phyloP scores from a whole-genome alignment of 2,888 invertebrate species.

The Eurytoma adleriae region DNA sequence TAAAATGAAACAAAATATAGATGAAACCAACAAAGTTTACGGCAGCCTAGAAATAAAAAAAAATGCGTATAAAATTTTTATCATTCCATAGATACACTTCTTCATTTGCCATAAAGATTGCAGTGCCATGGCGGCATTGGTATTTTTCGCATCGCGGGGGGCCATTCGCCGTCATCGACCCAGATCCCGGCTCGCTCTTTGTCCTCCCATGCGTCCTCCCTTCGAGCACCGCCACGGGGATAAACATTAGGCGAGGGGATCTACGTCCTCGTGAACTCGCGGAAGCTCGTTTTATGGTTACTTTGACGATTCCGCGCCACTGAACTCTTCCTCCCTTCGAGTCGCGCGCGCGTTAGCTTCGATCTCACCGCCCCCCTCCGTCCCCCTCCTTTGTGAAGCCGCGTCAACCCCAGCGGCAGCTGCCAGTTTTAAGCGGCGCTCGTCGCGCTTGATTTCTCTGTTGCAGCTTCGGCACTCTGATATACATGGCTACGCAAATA shows the following conservation, averaged over 20 bases:
- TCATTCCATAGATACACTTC: too few relatives aligned
- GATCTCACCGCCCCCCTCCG: too few relatives aligned
- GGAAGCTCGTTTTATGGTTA: constrained; percentile 54
- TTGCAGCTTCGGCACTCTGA: constrained; percentile 87
- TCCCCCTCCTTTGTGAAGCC: not conserved
- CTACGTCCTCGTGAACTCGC: constrained; percentile 24
- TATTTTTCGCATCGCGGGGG: too few relatives aligned
- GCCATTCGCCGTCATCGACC: constrained; percentile 1
- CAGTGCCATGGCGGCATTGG: too few relatives aligned
- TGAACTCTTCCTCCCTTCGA: constrained; percentile 25
- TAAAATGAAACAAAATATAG: too few relatives aligned
- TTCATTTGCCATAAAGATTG: too few relatives aligned
- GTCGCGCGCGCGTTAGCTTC: too few relatives aligned
- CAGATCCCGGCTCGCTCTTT: not conserved
- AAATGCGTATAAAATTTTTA: too few relatives aligned
- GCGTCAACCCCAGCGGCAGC: not conserved
- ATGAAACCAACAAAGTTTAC: too few relatives aligned
- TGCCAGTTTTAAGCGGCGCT: constrained; percentile 29
- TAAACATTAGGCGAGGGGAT: constrained; percentile 49
- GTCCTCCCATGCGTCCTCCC: not conserved
- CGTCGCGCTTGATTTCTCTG: constrained; percentile 45
- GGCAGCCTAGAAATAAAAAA: too few relatives aligned
- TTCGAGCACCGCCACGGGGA: constrained; percentile 31
- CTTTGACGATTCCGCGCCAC: constrained; percentile 50
- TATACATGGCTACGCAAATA: constrained; percentile 92